These are phyloP conservation scores for Neotragus moschatus DNA, from an alignment of 2,113 vertebrate genomes.

Conservation along the genomic window DNA sequence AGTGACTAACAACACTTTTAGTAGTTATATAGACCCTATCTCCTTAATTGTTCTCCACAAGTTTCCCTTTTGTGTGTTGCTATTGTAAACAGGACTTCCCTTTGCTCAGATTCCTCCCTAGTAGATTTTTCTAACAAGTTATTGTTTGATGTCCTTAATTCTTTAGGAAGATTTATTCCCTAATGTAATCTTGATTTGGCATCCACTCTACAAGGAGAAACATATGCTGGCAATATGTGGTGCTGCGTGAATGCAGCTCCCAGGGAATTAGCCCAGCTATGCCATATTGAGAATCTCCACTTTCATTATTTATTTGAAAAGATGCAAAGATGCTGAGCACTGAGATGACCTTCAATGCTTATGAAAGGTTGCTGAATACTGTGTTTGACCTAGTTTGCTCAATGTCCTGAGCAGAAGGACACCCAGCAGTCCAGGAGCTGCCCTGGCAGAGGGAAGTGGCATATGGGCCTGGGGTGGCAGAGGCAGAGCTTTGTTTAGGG, in stretches of 20 bases:
- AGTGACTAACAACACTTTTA: neutral
- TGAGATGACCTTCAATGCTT: conserved; percentile 54
- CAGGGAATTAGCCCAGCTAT: conserved; percentile 38
- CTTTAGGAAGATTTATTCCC: conserved; percentile 53
- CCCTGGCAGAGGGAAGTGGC: conserved; percentile 52
- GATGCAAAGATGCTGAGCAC: conserved; percentile 45
- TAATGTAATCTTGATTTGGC: conserved; percentile 49
- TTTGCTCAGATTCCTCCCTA: neutral
- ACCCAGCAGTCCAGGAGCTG: conserved; percentile 49
- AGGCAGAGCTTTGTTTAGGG: conserved; percentile 27
- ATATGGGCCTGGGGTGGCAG: conserved; percentile 54
- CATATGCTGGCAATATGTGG: conserved; percentile 48
- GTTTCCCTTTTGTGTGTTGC: neutral
- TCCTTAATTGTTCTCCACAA: neutral
- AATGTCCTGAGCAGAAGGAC: conserved; percentile 49
- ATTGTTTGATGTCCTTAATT: conserved; percentile 37
- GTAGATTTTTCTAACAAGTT: conserved; percentile 2
- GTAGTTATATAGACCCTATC: neutral
- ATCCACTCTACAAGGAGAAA: conserved; percentile 33
- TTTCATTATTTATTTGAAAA: conserved; percentile 52
- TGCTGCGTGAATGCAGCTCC: neutral
- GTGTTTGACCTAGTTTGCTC: conserved; percentile 36
- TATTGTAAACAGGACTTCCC: neutral
- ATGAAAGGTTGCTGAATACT: neutral
- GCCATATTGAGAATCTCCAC: conserved; percentile 59